A percentile compares a stretch with the other conserved stretches of the same genome.
These are phyloP conservation scores for Merluccius polli DNA, from an alignment of 2,797 vertebrate genomes.

Conservation along the genomic window DNA sequence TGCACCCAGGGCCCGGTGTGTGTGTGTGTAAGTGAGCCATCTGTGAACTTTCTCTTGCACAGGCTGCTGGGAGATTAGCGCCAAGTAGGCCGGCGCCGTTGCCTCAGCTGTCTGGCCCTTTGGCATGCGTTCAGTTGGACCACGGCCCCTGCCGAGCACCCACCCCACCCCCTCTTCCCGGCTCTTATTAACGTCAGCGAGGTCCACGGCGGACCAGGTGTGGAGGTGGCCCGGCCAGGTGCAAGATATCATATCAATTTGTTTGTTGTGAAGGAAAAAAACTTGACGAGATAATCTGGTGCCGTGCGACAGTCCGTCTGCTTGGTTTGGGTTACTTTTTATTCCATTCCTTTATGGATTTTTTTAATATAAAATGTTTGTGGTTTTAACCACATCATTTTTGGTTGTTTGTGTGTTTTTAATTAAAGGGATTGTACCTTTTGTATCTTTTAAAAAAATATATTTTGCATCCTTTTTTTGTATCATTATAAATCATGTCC, in stretches of 20 bases:
- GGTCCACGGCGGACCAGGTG: constrained; percentile 56
- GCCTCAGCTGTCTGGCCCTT: constrained; percentile 55
- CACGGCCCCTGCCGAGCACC: constrained; percentile 21
- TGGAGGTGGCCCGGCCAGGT: constrained; percentile 48
- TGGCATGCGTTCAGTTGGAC: constrained; percentile 57
- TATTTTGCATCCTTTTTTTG: background rate
- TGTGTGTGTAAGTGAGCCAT: constrained; percentile 46
- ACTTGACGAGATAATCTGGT: background rate
- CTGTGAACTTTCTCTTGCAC: constrained; percentile 53
- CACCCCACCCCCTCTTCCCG: constrained; percentile 23
- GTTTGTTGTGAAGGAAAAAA: constrained; percentile 12
- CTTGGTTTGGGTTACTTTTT: background rate
- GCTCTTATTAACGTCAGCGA: constrained; percentile 62
- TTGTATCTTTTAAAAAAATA: background rate
- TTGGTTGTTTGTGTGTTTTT: background rate
- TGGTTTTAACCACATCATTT: background rate
- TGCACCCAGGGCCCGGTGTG: constrained; percentile 25
- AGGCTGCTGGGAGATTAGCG: constrained; percentile 48
- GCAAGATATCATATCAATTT: constrained; percentile 56
- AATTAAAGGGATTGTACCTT: background rate
- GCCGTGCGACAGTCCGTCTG: background rate
- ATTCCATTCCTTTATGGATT: background rate
- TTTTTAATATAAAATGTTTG: background rate
- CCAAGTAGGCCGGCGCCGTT: constrained; percentile 44
- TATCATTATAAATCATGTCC: background rate